Evolutionary conservation across 2,888 invertebrate genomes (phyloP).

Genomic region (Lobophora halterata): DNA sequence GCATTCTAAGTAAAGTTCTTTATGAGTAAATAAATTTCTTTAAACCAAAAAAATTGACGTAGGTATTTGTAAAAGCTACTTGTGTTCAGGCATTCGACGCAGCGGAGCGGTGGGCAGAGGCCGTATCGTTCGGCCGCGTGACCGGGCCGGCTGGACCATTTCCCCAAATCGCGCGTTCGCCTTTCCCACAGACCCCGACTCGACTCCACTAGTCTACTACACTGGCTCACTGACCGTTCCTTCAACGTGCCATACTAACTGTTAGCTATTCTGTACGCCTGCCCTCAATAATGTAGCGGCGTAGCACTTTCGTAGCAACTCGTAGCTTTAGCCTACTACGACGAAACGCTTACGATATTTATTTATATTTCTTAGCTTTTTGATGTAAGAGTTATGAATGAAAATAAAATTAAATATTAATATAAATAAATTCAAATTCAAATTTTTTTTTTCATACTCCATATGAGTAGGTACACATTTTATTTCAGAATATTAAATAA

Average conservation of each 20-base stretch:
- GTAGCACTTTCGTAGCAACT: constrained; percentile 41
- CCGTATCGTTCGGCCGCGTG: constrained; percentile 40
- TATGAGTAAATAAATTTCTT: constrained; percentile 2
- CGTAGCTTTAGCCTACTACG: constrained; percentile 18
- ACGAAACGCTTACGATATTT: constrained; percentile 3
- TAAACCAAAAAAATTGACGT: too few relatives aligned
- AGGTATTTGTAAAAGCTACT: constrained; percentile 4
- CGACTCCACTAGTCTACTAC: constrained; percentile 26
- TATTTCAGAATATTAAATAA: too few relatives aligned
- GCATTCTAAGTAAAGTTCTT: constrained; percentile 1
- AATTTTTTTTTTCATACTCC: too few relatives aligned
- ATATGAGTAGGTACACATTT: too few relatives aligned
- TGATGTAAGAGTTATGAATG: too few relatives aligned
- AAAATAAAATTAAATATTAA: too few relatives aligned
- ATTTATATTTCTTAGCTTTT: not conserved
- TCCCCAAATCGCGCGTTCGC: constrained; percentile 58
- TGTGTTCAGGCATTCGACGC: constrained; percentile 10
- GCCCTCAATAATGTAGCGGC: constrained; percentile 30
- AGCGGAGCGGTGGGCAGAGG: constrained; percentile 16
- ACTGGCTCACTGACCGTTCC: constrained; percentile 51
- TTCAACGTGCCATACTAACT: constrained; percentile 15
- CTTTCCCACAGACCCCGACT: constrained; percentile 60
- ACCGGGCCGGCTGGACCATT: constrained; percentile 58
- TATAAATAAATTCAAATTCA: too few relatives aligned
- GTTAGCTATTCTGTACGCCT: constrained; percentile 24